phyloP scores from a whole-genome alignment of 2,888 invertebrate species.

The Cheilosia impressa region DNA sequence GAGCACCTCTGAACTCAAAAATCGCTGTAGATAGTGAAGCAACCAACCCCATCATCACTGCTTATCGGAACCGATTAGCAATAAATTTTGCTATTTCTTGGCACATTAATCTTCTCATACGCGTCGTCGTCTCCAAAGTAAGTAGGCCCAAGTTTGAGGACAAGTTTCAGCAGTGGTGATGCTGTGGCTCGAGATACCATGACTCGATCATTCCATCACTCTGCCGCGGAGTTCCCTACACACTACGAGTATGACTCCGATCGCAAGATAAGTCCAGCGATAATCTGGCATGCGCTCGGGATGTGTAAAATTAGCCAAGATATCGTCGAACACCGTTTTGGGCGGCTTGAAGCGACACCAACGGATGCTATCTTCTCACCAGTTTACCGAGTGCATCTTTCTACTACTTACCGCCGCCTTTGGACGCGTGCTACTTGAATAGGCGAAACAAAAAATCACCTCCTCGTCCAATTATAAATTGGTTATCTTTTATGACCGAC shows the following conservation, averaged over 20 bases:
- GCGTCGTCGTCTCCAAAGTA: no score
- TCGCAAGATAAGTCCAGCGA: conserved; percentile 32
- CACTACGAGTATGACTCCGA: conserved; percentile 19
- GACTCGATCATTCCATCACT: conserved; percentile 32
- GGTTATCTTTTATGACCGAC: conserved; percentile 63
- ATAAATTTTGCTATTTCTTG: no score
- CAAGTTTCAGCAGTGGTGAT: neutral
- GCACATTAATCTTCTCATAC: no score
- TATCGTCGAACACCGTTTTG: conserved; percentile 55
- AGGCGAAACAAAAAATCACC: neutral
- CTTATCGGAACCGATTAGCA: no score
- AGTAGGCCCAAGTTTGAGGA: neutral
- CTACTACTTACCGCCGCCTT: neutral
- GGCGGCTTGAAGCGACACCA: conserved; percentile 21
- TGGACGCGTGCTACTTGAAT: conserved; percentile 45
- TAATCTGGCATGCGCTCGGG: conserved; percentile 45
- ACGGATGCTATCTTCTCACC: conserved; percentile 15
- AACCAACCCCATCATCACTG: no score
- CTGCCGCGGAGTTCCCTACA: neutral
- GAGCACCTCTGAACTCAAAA: no score
- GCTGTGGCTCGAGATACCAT: conserved; percentile 16
- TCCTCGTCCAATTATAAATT: conserved; percentile 59
- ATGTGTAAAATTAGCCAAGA: conserved; percentile 54
- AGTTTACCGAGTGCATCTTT: neutral
- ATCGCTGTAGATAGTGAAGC: no score